phyloP scores from a whole-genome alignment of 2,888 invertebrate species.

The Tachystola acroxantha region DNA sequence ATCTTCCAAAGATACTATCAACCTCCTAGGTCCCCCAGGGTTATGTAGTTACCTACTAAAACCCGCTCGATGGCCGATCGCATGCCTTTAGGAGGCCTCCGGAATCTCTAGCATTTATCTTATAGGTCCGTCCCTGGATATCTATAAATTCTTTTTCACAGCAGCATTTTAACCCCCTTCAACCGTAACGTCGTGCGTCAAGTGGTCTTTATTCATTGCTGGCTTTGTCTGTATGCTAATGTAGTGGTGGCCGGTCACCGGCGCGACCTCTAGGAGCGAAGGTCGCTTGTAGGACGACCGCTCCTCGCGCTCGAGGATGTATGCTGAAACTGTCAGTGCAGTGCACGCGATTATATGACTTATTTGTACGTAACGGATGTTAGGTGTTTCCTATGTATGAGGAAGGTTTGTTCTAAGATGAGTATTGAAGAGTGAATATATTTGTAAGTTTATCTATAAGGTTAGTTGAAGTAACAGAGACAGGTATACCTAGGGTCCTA shows the following conservation, averaged over 20 bases:
- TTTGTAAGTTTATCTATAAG: too few species aligned
- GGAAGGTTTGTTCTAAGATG: neutral
- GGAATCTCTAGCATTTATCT: too few species aligned
- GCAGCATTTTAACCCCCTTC: constrained; percentile 40
- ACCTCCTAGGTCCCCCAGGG: too few species aligned
- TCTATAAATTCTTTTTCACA: too few species aligned
- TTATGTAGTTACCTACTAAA: too few species aligned
- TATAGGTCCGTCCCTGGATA: too few species aligned
- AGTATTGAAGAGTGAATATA: neutral
- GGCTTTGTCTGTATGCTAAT: constrained; percentile 73
- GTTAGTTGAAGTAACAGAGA: too few species aligned
- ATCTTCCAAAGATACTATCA: too few species aligned
- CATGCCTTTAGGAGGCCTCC: too few species aligned
- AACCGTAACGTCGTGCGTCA: constrained; percentile 51
- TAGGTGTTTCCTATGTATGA: neutral
- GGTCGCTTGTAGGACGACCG: constrained; percentile 65
- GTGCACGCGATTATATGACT: constrained; percentile 1
- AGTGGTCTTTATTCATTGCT: constrained; percentile 59
- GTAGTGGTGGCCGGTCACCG: constrained; percentile 58
- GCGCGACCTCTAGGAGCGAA: constrained; percentile 61
- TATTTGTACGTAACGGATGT: neutral
- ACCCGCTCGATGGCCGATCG: too few species aligned
- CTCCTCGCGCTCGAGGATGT: constrained; percentile 25
- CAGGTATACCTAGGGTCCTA: too few species aligned
- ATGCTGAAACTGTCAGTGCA: constrained; percentile 23